Conservation (phyloP, 2,113 vertebrate species). For the Notiomystis cincta region DNA sequence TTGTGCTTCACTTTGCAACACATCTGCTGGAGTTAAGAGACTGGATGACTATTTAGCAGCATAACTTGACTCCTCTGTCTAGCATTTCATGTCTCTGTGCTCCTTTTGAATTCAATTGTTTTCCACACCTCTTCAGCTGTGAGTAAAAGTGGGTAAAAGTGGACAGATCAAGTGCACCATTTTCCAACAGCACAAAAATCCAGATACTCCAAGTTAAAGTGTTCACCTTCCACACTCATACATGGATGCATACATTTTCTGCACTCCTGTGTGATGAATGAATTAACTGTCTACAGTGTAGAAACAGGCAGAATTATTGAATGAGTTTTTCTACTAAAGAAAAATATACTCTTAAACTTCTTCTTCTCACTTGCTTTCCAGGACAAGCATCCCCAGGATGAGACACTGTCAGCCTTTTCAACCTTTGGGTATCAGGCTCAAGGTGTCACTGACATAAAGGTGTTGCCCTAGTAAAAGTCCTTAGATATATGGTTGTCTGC, state of each 20-base stretch:
- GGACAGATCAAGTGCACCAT: background rate
- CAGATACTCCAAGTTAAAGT: background rate
- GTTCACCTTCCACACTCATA: background rate
- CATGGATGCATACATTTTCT: background rate
- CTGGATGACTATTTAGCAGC: background rate
- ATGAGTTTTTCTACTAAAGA: background rate
- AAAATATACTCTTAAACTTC: background rate
- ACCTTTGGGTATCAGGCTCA: background rate
- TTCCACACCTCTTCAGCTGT: background rate
- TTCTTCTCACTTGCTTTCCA: background rate
- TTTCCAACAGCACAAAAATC: background rate
- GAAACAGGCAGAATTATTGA: background rate
- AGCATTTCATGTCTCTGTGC: background rate
- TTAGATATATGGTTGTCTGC: background rate
- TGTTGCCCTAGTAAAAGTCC: background rate
- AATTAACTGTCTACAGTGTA: background rate
- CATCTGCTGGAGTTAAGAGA: background rate
- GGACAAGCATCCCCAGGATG: rapidly evolving
- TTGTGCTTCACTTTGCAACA: background rate
- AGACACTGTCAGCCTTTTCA: background rate
- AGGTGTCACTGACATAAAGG: background rate
- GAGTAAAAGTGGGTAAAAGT: background rate
- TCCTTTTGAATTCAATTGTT: background rate
- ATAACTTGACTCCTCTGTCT: background rate
- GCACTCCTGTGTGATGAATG: background rate